These are phyloP conservation scores for Jacana jacana DNA, from an alignment of 2,113 vertebrate genomes.

Conservation along the genomic window DNA sequence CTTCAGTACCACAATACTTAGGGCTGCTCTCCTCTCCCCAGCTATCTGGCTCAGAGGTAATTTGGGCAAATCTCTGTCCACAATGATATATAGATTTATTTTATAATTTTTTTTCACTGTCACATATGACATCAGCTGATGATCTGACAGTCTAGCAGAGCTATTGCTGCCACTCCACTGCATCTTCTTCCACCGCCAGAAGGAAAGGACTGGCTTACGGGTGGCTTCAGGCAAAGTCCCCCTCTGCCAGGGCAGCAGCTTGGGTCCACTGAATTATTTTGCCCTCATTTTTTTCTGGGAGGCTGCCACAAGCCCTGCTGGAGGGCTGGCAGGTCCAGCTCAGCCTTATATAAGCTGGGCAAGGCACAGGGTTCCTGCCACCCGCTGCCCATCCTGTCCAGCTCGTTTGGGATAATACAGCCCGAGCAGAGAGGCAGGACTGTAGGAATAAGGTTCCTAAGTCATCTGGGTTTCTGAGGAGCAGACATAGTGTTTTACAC, in stretches of 20 bases:
- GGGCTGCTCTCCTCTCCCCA: background rate
- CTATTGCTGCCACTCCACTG: background rate
- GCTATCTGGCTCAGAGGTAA: background rate
- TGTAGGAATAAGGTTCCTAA: background rate
- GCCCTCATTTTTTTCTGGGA: background rate
- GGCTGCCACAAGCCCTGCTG: background rate
- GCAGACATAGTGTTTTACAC: background rate
- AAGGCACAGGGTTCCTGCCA: background rate
- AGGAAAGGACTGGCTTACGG: background rate
- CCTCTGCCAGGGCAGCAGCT: background rate
- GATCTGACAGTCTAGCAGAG: background rate
- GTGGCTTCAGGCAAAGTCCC: background rate
- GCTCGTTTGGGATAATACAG: fast-evolving
- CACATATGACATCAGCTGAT: background rate
- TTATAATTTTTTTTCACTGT: background rate
- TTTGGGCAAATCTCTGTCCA: background rate
- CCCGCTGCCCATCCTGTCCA: background rate
- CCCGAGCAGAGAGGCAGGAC: background rate
- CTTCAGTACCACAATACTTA: too few relatives aligned
- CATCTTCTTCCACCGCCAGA: background rate
- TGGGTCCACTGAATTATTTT: background rate
- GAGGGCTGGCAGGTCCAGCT: background rate
- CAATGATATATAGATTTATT: fast-evolving
- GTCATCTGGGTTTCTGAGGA: background rate
- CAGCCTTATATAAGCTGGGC: too few relatives aligned